Conservation (phyloP, 2,797 vertebrate genomes). For the Pygocentrus nattereri region DNA sequence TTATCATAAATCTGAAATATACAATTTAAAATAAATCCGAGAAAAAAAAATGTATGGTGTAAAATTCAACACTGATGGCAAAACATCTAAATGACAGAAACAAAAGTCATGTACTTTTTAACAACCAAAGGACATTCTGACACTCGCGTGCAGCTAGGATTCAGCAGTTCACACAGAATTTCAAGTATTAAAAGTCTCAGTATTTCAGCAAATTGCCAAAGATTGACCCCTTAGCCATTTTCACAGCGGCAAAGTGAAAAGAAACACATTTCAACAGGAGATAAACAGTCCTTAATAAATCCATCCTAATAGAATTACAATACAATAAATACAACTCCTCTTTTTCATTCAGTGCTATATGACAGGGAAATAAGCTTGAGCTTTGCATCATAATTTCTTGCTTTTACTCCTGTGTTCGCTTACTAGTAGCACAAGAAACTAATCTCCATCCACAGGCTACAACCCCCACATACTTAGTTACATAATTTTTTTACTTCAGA, state of each 20-base stretch:
- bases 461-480: conserved; percentile 27
- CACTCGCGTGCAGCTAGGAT: conserved; percentile 64
- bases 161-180: conserved; percentile 76
- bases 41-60: conserved; percentile 35
- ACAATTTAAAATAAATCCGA: conserved; percentile 62
- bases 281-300: conserved; percentile 49
- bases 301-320: conserved; percentile 56
- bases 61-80: conserved; percentile 61
- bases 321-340: conserved; percentile 51
- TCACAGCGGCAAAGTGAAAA: conserved; percentile 66
- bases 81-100: conserved; percentile 62
- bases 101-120: conserved; percentile 41
- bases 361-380: conserved; percentile 9
- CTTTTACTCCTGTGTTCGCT: conserved; percentile 31
- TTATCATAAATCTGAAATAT: conserved; percentile 53
- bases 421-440: conserved; percentile 25
- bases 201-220: conserved; percentile 62
- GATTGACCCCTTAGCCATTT: conserved; percentile 59
- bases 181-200: conserved; percentile 79
- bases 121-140: conserved; percentile 62
- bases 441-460: conserved; percentile 3
- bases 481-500: conserved; percentile 27
- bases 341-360: conserved; percentile 48
- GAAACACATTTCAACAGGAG: conserved; percentile 47
- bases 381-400: not conserved